Percentiles rank a stretch among this genome's conserved stretches.
phyloP scores from a whole-genome alignment of 1,140 invertebrate genomes.

The Drosophila insularis region DNA sequence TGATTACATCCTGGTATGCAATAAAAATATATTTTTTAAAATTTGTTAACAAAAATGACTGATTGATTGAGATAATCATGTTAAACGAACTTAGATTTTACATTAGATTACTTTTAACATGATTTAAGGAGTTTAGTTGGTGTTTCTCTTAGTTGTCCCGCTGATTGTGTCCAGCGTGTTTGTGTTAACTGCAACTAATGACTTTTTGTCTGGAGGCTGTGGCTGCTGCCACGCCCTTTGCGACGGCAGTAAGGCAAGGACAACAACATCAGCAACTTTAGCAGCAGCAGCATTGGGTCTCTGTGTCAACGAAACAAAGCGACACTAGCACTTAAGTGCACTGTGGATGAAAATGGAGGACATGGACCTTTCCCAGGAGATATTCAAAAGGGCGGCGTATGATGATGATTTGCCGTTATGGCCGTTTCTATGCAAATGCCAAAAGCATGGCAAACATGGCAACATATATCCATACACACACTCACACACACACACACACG shows the following conservation, averaged over 20 bases:
- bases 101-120: too few species aligned
- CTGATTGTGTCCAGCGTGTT: slow-evolving; percentile 23
- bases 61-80: too few species aligned
- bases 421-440: slow-evolving; percentile 53
- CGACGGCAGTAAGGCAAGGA: neutral
- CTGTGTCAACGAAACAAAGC: slow-evolving; percentile 66
- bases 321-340: slow-evolving; percentile 68
- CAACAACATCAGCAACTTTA: too few species aligned
- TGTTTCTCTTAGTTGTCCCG: neutral
- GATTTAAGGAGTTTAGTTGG: neutral
- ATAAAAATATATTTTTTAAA: too few species aligned
- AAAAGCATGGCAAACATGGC: slow-evolving; percentile 39
- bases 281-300: neutral
- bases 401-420: slow-evolving; percentile 48
- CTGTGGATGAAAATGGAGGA: slow-evolving; percentile 28
- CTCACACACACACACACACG: slow-evolving; percentile 15
- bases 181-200: slow-evolving; percentile 72
- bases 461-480: neutral
- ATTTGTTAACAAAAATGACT: too few species aligned
- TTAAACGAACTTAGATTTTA: too few species aligned
- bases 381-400: slow-evolving; percentile 7
- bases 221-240: slow-evolving; percentile 35
- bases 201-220: slow-evolving; percentile 67
- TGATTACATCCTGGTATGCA: too few species aligned
- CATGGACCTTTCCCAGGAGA: slow-evolving; percentile 29